These are phyloP conservation scores for Scrobipalpa atriplicella DNA, from an alignment of 2,888 invertebrate species.

Conservation along the genomic window DNA sequence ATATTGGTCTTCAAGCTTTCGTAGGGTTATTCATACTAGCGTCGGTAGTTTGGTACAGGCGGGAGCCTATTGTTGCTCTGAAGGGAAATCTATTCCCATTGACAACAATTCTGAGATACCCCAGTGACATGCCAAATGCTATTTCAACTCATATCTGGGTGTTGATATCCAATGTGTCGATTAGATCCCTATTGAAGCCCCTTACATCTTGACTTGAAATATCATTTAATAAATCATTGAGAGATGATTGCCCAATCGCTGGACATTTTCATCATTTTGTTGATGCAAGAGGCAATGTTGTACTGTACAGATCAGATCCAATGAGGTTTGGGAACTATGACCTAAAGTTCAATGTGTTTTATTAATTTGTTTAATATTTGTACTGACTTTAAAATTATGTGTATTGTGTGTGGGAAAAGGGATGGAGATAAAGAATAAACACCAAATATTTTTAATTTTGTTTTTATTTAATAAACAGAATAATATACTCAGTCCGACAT, in stretches of 20 bases:
- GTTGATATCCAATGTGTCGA: slow-evolving; percentile 70
- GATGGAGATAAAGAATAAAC: slow-evolving; percentile 15
- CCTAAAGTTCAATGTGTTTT: slow-evolving; percentile 6
- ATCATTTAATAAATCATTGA: background rate
- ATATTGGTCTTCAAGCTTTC: slow-evolving; percentile 60
- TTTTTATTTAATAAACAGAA: slow-evolving; percentile 72
- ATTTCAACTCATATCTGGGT: slow-evolving; percentile 77
- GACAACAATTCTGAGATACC: slow-evolving; percentile 66
- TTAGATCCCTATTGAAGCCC: slow-evolving; percentile 70
- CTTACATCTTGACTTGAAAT: slow-evolving; percentile 45
- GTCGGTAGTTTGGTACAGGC: slow-evolving; percentile 71
- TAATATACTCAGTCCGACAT: slow-evolving; percentile 77
- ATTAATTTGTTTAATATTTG: background rate
- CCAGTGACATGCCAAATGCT: slow-evolving; percentile 69
- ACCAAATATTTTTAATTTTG: slow-evolving; percentile 26
- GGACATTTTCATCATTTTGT: background rate
- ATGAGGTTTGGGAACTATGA: background rate
- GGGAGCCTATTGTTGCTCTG: slow-evolving; percentile 69
- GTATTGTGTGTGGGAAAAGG: slow-evolving; percentile 25
- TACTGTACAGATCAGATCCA: background rate
- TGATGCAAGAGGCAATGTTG: background rate
- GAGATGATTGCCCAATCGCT: background rate
- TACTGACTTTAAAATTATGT: too few relatives aligned
- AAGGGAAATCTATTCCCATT: slow-evolving; percentile 70
- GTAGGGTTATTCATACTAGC: slow-evolving; percentile 59